Evolutionary conservation across 92 coral and sea anemone species (phyloP).

Genomic region (Umimayanthus chanpuru): DNA sequence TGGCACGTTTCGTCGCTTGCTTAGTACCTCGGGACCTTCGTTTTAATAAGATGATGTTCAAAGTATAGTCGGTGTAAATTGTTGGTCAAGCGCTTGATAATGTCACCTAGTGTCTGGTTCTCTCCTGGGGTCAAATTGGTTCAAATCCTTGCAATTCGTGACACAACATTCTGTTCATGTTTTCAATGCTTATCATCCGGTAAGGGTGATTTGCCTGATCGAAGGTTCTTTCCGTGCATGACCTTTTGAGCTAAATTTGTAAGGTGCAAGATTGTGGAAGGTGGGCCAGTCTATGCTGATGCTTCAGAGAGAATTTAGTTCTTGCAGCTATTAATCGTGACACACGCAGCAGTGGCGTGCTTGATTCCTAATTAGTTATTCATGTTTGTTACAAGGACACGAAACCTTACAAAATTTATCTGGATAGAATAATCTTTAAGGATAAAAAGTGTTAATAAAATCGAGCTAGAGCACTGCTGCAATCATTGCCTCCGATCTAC

Average conservation of each 20-base stretch:
- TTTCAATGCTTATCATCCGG: constrained; percentile 48
- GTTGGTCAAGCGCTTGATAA: constrained; percentile 34
- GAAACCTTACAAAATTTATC: neutral
- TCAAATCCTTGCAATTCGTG: constrained; percentile 57
- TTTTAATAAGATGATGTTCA: neutral
- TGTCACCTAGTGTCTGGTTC: constrained; percentile 55
- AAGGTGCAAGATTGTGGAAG: neutral
- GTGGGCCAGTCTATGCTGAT: neutral
- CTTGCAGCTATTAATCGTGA: neutral
- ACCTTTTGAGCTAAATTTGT: constrained; percentile 30
- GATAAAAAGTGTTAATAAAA: neutral
- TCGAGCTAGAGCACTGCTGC: neutral
- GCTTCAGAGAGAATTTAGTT: neutral
- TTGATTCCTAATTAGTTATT: constrained; percentile 1
- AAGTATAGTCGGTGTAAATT: constrained; percentile 1
- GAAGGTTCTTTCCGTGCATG: constrained; percentile 34
- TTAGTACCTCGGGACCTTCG: constrained; percentile 1
- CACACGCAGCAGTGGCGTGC: constrained; percentile 3
- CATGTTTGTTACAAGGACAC: neutral
- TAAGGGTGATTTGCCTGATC: constrained; percentile 49
- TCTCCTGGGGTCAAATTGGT: constrained; percentile 63
- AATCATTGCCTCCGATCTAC: neutral
- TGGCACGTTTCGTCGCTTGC: constrained; percentile 7
- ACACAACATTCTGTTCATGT: constrained; percentile 61
- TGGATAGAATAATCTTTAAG: neutral